These are phyloP conservation scores for Antrozous pallidus DNA, from an alignment of 2,797 vertebrate species.

Conservation along the genomic window DNA sequence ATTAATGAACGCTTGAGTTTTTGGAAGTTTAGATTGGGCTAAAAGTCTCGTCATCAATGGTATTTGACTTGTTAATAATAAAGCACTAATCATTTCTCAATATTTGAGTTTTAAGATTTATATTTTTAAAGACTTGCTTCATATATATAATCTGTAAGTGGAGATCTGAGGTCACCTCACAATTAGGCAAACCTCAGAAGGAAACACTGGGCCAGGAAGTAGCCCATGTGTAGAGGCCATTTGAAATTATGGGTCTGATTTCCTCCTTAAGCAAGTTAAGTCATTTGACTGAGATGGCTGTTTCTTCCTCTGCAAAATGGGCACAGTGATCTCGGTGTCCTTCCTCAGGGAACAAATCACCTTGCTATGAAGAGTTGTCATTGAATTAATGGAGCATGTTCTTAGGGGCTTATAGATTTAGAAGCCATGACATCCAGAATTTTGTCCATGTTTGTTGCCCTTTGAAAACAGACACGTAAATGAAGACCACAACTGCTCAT, in stretches of 20 bases:
- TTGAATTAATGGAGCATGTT: neutral
- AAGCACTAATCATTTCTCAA: slow-evolving; percentile 17
- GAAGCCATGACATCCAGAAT: neutral
- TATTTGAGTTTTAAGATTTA: slow-evolving; percentile 35
- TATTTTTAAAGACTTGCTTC: slow-evolving; percentile 14
- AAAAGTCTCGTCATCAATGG: neutral
- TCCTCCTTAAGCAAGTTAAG: neutral
- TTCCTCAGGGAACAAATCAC: neutral
- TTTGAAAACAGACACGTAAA: slow-evolving; percentile 30
- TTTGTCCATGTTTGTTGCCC: neutral
- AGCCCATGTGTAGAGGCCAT: neutral
- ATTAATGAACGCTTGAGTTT: neutral
- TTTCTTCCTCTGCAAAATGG: neutral
- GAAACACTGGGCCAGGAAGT: neutral
- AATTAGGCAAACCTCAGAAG: neutral
- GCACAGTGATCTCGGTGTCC: neutral
- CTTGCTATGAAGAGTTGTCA: neutral
- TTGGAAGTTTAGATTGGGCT: neutral
- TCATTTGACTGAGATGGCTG: neutral
- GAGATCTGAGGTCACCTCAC: slow-evolving; percentile 44
- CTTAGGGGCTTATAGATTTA: neutral
- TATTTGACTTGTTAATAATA: slow-evolving; percentile 43
- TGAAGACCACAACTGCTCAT: neutral
- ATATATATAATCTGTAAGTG: neutral
- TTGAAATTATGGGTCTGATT: slow-evolving; percentile 17